phyloP scores from a whole-genome alignment of 1,140 invertebrate genomes.

The Notospermus geniculatus region DNA sequence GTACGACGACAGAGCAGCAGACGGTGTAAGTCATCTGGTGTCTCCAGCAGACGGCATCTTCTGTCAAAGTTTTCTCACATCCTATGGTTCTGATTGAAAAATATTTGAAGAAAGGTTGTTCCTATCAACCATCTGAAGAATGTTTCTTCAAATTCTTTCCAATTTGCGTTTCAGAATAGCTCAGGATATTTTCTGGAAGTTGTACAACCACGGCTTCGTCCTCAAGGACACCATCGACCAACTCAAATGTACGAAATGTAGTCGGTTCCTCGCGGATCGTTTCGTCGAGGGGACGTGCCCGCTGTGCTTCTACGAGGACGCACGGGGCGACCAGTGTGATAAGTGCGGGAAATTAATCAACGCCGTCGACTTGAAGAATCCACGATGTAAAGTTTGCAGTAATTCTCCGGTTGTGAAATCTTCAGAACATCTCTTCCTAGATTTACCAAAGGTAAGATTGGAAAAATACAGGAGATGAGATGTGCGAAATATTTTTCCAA shows the following conservation, averaged over 20 bases:
- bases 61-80: too few relatives aligned
- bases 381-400: conserved; percentile 89
- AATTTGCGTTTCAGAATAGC: too few relatives aligned
- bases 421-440: conserved; percentile 90
- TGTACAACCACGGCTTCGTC: conserved; percentile 83
- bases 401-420: conserved; percentile 70
- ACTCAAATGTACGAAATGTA: conserved; percentile 83
- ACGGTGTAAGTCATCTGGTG: conserved; percentile 70
- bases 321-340: conserved; percentile 98
- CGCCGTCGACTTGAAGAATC: conserved; percentile 83
- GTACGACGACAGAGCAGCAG: conserved; percentile 92
- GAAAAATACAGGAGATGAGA: too few relatives aligned
- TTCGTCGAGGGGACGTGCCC: conserved; percentile 99
- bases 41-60: not conserved
- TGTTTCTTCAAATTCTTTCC: too few relatives aligned
- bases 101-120: too few relatives aligned
- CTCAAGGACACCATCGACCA: conserved; percentile 85
- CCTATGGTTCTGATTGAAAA: too few relatives aligned
- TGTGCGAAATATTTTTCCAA: too few relatives aligned
- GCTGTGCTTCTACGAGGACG: conserved; percentile 87
- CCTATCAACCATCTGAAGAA: too few relatives aligned
- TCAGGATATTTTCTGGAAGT: conserved; percentile 78
- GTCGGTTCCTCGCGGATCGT: conserved; percentile 75
- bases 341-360: conserved; percentile 96
- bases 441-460: conserved; percentile 76